Conservation (phyloP, 1,140 invertebrate genomes). For the Polypedilum vanderplanki region DNA sequence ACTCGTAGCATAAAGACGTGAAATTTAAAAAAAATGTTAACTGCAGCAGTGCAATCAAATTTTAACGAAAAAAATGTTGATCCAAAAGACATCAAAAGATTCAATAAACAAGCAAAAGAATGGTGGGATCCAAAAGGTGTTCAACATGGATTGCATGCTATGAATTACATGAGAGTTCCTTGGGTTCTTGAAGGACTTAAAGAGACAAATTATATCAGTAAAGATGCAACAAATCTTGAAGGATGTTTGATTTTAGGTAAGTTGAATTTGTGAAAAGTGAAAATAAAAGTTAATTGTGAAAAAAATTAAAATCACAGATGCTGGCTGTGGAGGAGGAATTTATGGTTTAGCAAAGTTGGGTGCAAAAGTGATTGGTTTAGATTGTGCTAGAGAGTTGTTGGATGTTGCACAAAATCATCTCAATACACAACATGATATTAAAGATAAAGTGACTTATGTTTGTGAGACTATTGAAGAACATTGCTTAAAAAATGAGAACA, state of each 20-base stretch:
- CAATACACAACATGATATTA: background rate
- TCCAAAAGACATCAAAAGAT: no score
- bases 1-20: no score
- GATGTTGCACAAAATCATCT: slow-evolving; percentile 53
- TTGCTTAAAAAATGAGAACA: slow-evolving; percentile 42
- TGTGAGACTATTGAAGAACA: slow-evolving; percentile 53
- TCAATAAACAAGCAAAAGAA: background rate
- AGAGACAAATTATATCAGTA: no score
- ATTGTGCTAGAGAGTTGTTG: slow-evolving; percentile 48
- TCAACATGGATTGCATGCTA: background rate
- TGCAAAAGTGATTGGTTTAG: slow-evolving; percentile 41
- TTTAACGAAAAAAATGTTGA: no score
- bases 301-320: slow-evolving; percentile 77
- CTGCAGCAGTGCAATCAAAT: no score
- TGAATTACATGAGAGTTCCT: background rate
- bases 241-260: background rate
- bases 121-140: background rate
- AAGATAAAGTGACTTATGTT: slow-evolving; percentile 36
- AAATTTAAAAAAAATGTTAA: no score
- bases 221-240: no score
- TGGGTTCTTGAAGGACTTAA: background rate
- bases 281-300: slow-evolving; percentile 35
- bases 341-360: slow-evolving; percentile 47
- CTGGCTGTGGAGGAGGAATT: slow-evolving; percentile 87
- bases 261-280: background rate